Conservation (phyloP, 1,140 invertebrate species). For the Delia radicum region DNA sequence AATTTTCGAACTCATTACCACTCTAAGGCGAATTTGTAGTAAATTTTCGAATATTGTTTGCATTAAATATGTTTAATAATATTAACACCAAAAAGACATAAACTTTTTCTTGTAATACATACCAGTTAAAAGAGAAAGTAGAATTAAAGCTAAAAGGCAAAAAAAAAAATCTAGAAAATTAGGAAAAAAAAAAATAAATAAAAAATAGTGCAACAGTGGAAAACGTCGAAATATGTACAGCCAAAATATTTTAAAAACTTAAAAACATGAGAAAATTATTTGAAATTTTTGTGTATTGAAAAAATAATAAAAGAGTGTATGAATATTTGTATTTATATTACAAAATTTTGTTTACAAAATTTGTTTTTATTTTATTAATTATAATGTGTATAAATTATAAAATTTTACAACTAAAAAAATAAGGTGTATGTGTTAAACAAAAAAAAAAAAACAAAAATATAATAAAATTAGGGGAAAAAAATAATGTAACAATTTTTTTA, state of each 20-base stretch:
- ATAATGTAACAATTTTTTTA: not conserved
- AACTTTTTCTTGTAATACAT: not conserved
- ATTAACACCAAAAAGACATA: not conserved
- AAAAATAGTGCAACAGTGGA: not conserved
- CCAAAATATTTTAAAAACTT: not conserved
- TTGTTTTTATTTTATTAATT: constrained; percentile 1
- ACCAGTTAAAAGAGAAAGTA: not conserved
- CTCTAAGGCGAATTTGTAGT: too few relatives aligned
- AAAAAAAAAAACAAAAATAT: not conserved
- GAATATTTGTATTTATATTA: constrained; percentile 5
- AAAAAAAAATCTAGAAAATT: not conserved
- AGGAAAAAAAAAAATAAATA: not conserved
- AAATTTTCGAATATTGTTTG: too few relatives aligned
- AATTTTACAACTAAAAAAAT: constrained; percentile 5
- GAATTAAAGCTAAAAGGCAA: not conserved
- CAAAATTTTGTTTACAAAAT: constrained; percentile 14
- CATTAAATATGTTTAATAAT: too few relatives aligned
- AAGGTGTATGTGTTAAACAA: not conserved
- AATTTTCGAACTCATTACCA: too few relatives aligned
- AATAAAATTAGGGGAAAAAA: not conserved
- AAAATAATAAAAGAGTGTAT: constrained; percentile 15
- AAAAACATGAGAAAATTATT: not conserved
- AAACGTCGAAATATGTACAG: not conserved
- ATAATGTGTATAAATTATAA: constrained; percentile 17
- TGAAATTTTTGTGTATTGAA: not conserved